These are phyloP conservation scores for Rapana venosa DNA, from an alignment of 2,888 invertebrate species.

Conservation along the genomic window DNA sequence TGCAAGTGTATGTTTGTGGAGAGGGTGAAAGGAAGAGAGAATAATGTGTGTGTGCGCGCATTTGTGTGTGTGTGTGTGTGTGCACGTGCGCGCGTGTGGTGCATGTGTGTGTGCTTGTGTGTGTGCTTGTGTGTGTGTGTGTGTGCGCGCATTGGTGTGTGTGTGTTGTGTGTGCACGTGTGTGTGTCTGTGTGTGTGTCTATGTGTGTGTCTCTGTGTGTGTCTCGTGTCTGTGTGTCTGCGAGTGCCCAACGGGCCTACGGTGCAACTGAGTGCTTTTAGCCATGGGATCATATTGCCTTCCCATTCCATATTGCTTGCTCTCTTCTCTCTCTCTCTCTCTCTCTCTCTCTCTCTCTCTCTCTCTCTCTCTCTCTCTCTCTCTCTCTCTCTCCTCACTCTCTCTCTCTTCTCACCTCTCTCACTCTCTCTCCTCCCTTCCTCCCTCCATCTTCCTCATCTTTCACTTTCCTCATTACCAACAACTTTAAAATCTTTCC, in stretches of 20 bases:
- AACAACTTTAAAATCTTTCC: no score
- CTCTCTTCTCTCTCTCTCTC: not conserved
- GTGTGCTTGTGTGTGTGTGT: not conserved
- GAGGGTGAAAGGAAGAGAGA: no score
- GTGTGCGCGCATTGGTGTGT: not conserved
- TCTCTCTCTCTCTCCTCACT: not conserved
- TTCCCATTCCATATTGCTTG: not conserved
- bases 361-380: not conserved
- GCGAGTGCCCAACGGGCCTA: not conserved
- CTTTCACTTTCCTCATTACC: not conserved
- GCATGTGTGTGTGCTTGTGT: not conserved
- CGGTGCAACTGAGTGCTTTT: not conserved
- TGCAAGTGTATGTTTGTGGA: no score
- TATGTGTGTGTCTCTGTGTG: not conserved
- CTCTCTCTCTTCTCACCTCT: not conserved
- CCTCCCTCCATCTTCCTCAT: not conserved
- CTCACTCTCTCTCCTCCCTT: not conserved
- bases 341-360: conserved; percentile 15
- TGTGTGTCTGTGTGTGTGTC: not conserved
- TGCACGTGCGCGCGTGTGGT: not conserved
- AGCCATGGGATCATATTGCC: not conserved
- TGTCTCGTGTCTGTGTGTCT: no score
- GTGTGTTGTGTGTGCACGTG: not conserved
- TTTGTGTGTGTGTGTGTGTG: not conserved
- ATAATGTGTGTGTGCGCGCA: no score